A percentile compares a stretch with the other conserved stretches of the same genome.
Evolutionary conservation across 2,113 vertebrate species (phyloP).

Genomic region (Taurulus bubalis): DNA sequence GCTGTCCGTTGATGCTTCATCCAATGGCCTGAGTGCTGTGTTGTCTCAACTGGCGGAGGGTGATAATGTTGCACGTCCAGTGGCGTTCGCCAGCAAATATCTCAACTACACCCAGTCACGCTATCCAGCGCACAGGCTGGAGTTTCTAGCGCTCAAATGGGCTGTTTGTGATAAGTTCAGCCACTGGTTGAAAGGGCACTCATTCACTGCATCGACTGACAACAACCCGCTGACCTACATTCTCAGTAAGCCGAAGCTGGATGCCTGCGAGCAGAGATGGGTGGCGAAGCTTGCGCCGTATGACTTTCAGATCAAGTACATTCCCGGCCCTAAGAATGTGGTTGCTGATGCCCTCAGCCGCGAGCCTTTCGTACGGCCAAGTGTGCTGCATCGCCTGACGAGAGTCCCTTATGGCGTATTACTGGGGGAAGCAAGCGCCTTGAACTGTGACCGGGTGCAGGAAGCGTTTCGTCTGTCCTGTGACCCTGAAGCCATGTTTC

Average conservation of each 20-base stretch:
- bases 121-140: conserved; percentile 16
- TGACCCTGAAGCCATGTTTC: too few species aligned
- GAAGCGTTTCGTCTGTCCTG: neutral
- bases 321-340: neutral
- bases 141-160: neutral
- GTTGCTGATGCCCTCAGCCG: too few species aligned
- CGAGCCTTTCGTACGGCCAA: neutral
- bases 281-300: neutral
- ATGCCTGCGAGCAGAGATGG: neutral
- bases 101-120: conserved; percentile 5
- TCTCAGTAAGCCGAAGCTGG: neutral
- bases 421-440: neutral
- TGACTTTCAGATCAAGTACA: neutral
- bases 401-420: neutral
- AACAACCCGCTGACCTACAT: neutral
- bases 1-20: conserved; percentile 33
- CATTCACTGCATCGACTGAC: neutral
- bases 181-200: too few species aligned
- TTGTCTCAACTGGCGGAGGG: conserved; percentile 6
- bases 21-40: conserved; percentile 26
- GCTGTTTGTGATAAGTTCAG: too few species aligned
- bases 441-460: neutral
- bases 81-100: conserved; percentile 21
- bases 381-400: neutral
- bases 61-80: neutral